A percentile compares a stretch with the other conserved stretches of the same genome.
These are phyloP conservation scores for Epizoanthus ramosus DNA, from an alignment of 92 coral and sea anemone species.

Conservation along the genomic window DNA sequence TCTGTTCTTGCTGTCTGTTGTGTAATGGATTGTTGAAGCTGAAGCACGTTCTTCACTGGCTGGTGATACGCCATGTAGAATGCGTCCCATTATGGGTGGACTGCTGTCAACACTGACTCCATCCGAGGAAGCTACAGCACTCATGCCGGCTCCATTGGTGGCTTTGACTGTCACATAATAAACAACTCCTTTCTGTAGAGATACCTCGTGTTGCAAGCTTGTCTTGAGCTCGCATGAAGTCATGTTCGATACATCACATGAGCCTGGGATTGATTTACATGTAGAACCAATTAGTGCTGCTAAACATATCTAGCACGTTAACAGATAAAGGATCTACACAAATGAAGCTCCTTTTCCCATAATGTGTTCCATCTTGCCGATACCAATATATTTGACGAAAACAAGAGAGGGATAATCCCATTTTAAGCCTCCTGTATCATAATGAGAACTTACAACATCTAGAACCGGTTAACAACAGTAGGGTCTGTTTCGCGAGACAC, in stretches of 20 bases:
- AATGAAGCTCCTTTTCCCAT: not conserved
- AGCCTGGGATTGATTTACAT: conserved; percentile 25
- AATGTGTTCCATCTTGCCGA: too few species aligned
- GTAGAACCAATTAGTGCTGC: too few species aligned
- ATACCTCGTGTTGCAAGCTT: conserved; percentile 33
- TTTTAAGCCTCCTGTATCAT: too few species aligned
- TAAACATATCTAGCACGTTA: too few species aligned
- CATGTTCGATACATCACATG: conserved; percentile 64
- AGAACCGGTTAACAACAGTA: too few species aligned
- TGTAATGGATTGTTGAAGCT: conserved; percentile 3
- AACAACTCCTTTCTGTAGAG: conserved; percentile 56
- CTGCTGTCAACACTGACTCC: conserved; percentile 75
- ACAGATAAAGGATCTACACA: not conserved
- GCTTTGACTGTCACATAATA: conserved; percentile 77
- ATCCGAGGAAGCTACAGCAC: conserved; percentile 59
- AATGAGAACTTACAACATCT: too few species aligned
- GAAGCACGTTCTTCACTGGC: not conserved
- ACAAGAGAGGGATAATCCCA: too few species aligned
- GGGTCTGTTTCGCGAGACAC: too few species aligned
- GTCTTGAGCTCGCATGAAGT: conserved; percentile 52
- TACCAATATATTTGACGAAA: too few species aligned
- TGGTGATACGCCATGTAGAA: conserved; percentile 35
- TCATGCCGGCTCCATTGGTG: conserved; percentile 81
- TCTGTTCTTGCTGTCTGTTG: conserved; percentile 11
- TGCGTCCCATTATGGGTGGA: conserved; percentile 60